These are phyloP conservation scores for Gymnoscopelus microlampas DNA, from an alignment of 2,797 vertebrate genomes.

Conservation along the genomic window DNA sequence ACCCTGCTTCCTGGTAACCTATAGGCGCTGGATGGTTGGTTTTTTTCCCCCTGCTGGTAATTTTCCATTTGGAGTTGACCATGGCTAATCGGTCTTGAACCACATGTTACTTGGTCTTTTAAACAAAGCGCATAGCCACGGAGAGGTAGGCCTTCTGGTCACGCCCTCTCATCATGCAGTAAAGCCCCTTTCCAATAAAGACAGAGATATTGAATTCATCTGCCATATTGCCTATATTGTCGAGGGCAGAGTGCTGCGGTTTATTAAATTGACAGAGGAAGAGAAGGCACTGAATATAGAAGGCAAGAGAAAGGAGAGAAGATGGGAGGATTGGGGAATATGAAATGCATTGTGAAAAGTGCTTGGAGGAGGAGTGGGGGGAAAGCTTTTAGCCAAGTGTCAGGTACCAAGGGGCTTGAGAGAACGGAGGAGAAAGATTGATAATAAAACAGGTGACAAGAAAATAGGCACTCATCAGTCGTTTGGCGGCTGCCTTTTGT, in stretches of 20 bases:
- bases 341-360: conserved; percentile 52
- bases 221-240: conserved; percentile 44
- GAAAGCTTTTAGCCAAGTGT: conserved; percentile 68
- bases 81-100: conserved; percentile 43
- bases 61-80: conserved; percentile 64
- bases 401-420: conserved; percentile 35
- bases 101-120: conserved; percentile 36
- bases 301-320: conserved; percentile 22
- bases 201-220: conserved; percentile 69
- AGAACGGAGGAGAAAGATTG: conserved; percentile 36
- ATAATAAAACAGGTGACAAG: conserved; percentile 60
- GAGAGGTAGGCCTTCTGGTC: conserved; percentile 30
- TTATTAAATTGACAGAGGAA: conserved; percentile 58
- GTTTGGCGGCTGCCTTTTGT: conserved; percentile 47
- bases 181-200: conserved; percentile 55
- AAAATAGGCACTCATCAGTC: conserved; percentile 62
- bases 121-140: conserved; percentile 35
- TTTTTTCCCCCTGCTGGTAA: conserved; percentile 21
- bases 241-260: conserved; percentile 55
- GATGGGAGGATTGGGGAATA: not conserved
- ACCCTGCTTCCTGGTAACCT: conserved; percentile 59
- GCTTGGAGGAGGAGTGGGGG: conserved; percentile 46
- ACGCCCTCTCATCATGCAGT: conserved; percentile 19
- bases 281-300: conserved; percentile 30
- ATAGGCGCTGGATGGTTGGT: conserved; percentile 17